A percentile compares a stretch with the other conserved stretches of the same genome.
Conservation (phyloP, 2,888 invertebrate genomes). For the Crematogaster levior region DNA sequence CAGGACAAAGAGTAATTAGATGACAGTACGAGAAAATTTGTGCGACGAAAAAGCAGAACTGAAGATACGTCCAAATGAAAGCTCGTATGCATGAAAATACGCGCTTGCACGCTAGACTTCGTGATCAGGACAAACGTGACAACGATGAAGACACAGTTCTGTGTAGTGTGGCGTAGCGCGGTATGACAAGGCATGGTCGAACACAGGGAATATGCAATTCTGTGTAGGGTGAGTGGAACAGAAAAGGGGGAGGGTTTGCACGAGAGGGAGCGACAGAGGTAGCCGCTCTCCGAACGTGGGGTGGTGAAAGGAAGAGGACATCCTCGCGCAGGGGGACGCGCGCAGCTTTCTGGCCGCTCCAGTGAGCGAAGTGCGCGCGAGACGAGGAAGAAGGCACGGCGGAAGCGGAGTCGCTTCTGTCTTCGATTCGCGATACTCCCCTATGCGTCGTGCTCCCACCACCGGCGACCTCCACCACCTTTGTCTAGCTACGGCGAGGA, state of each 20-base stretch:
- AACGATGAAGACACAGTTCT: constrained; percentile 29
- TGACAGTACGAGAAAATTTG: neutral
- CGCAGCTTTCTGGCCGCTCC: constrained; percentile 65
- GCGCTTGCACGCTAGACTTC: constrained; percentile 20
- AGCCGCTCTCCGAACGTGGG: constrained; percentile 33
- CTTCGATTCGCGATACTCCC: constrained; percentile 67
- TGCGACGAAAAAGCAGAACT: neutral
- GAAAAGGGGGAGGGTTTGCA: constrained; percentile 30
- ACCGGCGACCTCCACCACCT: constrained; percentile 36
- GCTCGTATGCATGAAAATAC: neutral
- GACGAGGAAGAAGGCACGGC: constrained; percentile 48
- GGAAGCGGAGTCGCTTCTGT: constrained; percentile 47
- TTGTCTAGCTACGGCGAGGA: neutral
- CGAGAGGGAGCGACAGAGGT: constrained; percentile 28
- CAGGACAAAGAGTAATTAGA: neutral
- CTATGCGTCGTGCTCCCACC: constrained; percentile 58
- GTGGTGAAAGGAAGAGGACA: constrained; percentile 43
- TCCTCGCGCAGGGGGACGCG: constrained; percentile 57
- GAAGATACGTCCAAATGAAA: neutral
- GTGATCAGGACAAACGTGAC: constrained; percentile 20
- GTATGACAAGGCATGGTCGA: constrained; percentile 52
- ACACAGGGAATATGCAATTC: constrained; percentile 50
- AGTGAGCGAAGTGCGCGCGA: constrained; percentile 59
- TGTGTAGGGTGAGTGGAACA: constrained; percentile 51
- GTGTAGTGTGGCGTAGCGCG: constrained; percentile 26